These are phyloP conservation scores for Carcharodon carcharias DNA, from an alignment of 2,797 vertebrate species.

Conservation along the genomic window DNA sequence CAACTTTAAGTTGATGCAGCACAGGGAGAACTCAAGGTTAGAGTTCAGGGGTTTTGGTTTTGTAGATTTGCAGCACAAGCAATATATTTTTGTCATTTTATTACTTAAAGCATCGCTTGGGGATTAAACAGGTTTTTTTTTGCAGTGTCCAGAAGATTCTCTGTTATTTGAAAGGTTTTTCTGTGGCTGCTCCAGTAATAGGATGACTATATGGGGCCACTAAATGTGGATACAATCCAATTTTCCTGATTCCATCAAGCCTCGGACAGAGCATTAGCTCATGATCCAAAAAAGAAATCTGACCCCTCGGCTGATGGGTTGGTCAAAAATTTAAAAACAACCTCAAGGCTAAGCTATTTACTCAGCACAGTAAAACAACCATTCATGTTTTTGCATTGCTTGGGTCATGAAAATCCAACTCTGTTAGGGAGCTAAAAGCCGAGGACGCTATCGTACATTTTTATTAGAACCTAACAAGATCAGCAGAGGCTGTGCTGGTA, in stretches of 20 bases:
- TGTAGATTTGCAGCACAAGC: not conserved
- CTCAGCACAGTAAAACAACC: slow-evolving; percentile 45
- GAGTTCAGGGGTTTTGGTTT: slow-evolving; percentile 9
- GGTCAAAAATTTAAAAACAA: slow-evolving; percentile 49
- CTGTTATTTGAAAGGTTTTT: slow-evolving; percentile 81
- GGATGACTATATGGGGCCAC: slow-evolving; percentile 74
- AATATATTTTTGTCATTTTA: slow-evolving; percentile 31
- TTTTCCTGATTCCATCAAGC: slow-evolving; percentile 96
- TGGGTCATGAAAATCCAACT: slow-evolving; percentile 1
- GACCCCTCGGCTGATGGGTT: slow-evolving; percentile 68
- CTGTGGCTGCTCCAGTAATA: slow-evolving; percentile 73
- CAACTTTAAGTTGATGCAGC: not conserved
- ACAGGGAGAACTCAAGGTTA: not conserved
- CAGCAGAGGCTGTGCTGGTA: not conserved
- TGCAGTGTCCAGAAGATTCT: slow-evolving; percentile 75
- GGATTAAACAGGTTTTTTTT: slow-evolving; percentile 52
- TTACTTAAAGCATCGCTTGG: not conserved
- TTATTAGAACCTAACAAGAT: slow-evolving; percentile 36
- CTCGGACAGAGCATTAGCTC: slow-evolving; percentile 78
- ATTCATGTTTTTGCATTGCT: slow-evolving; percentile 3
- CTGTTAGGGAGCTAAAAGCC: slow-evolving; percentile 22
- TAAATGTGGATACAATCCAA: slow-evolving; percentile 98
- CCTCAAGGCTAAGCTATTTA: slow-evolving; percentile 59
- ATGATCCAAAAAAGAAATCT: slow-evolving; percentile 62
- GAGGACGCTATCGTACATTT: slow-evolving; percentile 17